Base-by-base conservation (phyloP, 2,888 invertebrate genomes). In the Cerastis leucographa region DNA sequence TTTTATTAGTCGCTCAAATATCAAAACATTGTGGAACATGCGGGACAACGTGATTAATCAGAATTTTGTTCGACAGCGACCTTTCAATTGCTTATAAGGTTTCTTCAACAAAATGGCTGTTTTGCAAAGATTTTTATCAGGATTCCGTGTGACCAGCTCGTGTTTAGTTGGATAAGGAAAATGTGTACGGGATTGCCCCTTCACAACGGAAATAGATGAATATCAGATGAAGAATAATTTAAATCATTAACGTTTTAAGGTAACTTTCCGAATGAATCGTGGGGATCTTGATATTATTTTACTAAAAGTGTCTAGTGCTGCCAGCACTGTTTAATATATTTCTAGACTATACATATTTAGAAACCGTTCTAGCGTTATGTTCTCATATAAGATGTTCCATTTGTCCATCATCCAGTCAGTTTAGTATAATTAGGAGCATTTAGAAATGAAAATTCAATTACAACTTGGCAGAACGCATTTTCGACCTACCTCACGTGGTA, bases 401-500 rank as follows among this genome's bases (percentile, higher is more conserved):
- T 74, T 81, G 85, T 72, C 67, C 76, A 54, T 84, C 74, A 81
- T 67, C 22, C 40, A 77, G 64, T 51, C 59, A 42, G n/a, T 67
- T 83, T 65, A 83, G 49, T 71, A 84, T 87, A 85, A 78, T 79
- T 78, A 83, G 76, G 85, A 82, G 74, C 75, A 82, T 87, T 88
- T 84, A 85, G 80, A 83, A 84, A 88, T 83, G 81, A 85, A 84
- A 87, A 87, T 80, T 80, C 76, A 86, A 87, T 89, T 87, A 88
- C 78, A 78, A 84, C 80, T 94, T 94, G 94, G 94, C 94, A 94
- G 82, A 71, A 81, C 78, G 77, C 67, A 75, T 83, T 85, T 83
- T 91, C 90, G 93, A 93, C 94, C 94, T 93, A 91, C 93, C 93
- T 92, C 94, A 93, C 91, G 90, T 91, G 90, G 83, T 88, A 44